Base-by-base conservation (phyloP, 1,140 invertebrate species). In the Chrysoperla carnea region DNA sequence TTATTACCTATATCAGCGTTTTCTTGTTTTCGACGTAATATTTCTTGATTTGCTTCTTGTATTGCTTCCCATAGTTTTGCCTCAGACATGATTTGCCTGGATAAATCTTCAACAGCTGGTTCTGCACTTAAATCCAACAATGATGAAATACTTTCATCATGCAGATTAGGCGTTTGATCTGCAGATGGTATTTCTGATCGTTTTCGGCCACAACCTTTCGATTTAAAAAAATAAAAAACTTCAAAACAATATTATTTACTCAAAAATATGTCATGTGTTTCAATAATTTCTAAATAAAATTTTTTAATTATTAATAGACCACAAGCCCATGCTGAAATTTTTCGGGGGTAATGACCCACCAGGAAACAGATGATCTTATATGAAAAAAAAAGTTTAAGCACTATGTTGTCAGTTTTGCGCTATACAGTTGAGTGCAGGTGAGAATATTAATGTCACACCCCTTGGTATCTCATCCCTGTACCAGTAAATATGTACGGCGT, bases 21-120 rank as follows among this genome's bases (percentile, higher is more conserved):
- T 41, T 67, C 62, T 44, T 70, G 68, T 41, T 64, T 72, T 40
- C 72, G 62, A 43, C 71, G 59, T n/a, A 68, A 62, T 17, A 80
- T 64, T 55, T 81, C 76, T 12, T 71, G 66, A 51, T 76, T 72
- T 4, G 78, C 76, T 52, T 81, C 78, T 51, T 82, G 78, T 35
- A 82, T 76, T 2, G 78, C 78, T 52, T 83, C 80, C 68, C 75
- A 81, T 6, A 81, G 64, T 55, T 81, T 81, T 0, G 79, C 78
- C 59, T 82, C 78, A 0, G 76, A 78, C 52, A 82, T 66, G 7
- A 82, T 81, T 56, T 83, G 78, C 38, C 78, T 67, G 37, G 76
- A 78, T 0, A 82, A 60, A 46, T 84, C 79, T 43, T 80, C 78
- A 1, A 81, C 70, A 4, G 75, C 70, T 6, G 75, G 72, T 47